Evolutionary conservation across 2,888 invertebrate species (phyloP).

Genomic region (Ethmia dodecea): DNA sequence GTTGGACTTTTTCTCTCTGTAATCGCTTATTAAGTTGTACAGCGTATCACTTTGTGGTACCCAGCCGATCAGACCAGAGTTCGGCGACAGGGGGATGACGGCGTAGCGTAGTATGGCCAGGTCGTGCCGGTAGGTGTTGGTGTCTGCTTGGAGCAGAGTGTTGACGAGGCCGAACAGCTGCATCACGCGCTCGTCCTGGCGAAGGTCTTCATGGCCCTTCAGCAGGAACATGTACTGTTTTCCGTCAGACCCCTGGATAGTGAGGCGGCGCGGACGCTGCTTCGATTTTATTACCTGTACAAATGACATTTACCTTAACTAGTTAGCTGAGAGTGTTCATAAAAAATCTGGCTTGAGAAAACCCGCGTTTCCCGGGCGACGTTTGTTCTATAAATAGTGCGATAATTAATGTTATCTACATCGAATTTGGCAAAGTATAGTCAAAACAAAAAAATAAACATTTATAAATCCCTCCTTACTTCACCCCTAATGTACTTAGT

Average conservation of each 20-base stretch:
- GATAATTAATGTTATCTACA: too few relatives aligned
- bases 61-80: slow-evolving; percentile 99
- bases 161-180: slow-evolving; percentile 98
- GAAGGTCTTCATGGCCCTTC: slow-evolving; percentile 98
- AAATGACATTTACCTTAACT: too few relatives aligned
- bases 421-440: too few relatives aligned
- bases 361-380: too few relatives aligned
- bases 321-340: too few relatives aligned
- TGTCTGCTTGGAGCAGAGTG: slow-evolving; percentile 94
- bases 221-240: slow-evolving; percentile 98
- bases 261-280: slow-evolving; percentile 96
- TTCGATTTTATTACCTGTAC: slow-evolving; percentile 98
- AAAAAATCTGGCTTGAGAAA: too few relatives aligned
- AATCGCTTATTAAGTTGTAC: slow-evolving; percentile 97
- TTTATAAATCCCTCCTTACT: too few relatives aligned
- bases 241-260: slow-evolving; percentile 96
- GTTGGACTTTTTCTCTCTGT: slow-evolving; percentile 92
- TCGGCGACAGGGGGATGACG: slow-evolving; percentile 97
- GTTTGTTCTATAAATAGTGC: too few relatives aligned
- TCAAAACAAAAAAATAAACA: too few relatives aligned
- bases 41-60: slow-evolving; percentile 99
- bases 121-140: slow-evolving; percentile 95
- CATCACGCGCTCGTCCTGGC: slow-evolving; percentile 99
- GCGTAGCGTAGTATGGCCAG: slow-evolving; percentile 91
- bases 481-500: too few relatives aligned